phyloP scores from a whole-genome alignment of 2,113 vertebrate genomes.

The Oreochromis spilurus region DNA sequence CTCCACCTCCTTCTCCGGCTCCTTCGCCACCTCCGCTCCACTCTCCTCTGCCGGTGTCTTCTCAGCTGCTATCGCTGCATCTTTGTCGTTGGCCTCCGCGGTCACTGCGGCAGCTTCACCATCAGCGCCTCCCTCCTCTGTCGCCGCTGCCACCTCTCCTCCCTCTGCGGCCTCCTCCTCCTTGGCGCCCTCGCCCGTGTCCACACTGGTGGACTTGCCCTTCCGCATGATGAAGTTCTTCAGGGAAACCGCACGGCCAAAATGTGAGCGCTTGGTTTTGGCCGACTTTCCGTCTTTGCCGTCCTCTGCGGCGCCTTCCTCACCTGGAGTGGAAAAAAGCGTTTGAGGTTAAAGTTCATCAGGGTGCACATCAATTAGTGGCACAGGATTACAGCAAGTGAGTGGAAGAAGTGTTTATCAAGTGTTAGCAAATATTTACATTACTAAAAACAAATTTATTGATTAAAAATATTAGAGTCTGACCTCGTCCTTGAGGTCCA shows the following conservation, averaged over 20 bases:
- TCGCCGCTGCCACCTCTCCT: not conserved
- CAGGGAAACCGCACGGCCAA: slow-evolving; percentile 75
- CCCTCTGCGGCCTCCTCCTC: slow-evolving; percentile 46
- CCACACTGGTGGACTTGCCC: slow-evolving; percentile 74
- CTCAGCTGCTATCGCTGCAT: not conserved
- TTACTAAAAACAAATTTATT: not conserved
- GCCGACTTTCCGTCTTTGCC: slow-evolving; percentile 70
- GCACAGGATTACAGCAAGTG: not conserved
- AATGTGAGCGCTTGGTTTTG: slow-evolving; percentile 74
- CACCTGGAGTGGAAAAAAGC: slow-evolving; percentile 29
- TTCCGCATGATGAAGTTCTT: slow-evolving; percentile 80
- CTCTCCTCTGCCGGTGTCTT: not conserved
- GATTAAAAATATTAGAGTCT: not conserved
- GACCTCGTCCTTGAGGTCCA: fast-evolving
- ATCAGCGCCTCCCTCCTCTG: slow-evolving; percentile 16
- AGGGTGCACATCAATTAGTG: not conserved
- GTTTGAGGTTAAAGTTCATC: not conserved
- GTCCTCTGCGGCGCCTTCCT: slow-evolving; percentile 62
- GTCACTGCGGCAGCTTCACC: slow-evolving; percentile 3
- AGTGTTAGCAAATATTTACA: not conserved
- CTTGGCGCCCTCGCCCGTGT: slow-evolving; percentile 62
- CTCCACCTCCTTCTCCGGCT: not conserved
- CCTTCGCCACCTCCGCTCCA: not conserved
- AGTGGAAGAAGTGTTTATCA: fast-evolving
- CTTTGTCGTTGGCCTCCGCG: slow-evolving; percentile 25